Conservation (phyloP, 2,113 vertebrate genomes). For the Hippocampus guttulatus region DNA sequence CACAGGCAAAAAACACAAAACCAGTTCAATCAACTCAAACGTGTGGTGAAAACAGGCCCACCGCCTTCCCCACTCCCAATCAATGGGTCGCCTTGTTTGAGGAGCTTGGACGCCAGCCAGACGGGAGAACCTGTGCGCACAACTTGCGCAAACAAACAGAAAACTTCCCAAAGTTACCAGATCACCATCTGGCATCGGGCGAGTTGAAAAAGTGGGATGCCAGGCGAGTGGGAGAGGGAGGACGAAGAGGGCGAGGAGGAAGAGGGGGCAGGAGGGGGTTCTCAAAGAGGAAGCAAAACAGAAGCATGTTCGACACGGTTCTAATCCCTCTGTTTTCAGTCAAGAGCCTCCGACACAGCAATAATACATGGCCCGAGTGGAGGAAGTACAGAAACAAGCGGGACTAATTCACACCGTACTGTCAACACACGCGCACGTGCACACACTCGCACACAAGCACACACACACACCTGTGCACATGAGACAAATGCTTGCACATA, state of each 20-base stretch:
- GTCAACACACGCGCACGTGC: conserved; percentile 45
- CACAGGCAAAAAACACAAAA: conserved; percentile 30
- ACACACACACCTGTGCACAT: conserved; percentile 44
- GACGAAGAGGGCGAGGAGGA: background rate
- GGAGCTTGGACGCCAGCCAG: conserved; percentile 59
- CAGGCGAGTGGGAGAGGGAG: conserved; percentile 21
- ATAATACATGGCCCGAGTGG: conserved; percentile 46
- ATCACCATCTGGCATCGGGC: conserved; percentile 51
- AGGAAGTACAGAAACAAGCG: conserved; percentile 47
- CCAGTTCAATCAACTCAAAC: conserved; percentile 61
- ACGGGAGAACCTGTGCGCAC: conserved; percentile 54
- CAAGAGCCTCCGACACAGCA: conserved; percentile 50
- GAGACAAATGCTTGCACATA: conserved; percentile 17
- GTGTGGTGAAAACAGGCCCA: conserved; percentile 56
- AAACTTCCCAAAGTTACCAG: conserved; percentile 52
- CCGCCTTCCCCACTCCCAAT: conserved; percentile 42
- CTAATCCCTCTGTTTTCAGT: conserved; percentile 65
- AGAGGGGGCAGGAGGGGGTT: conserved; percentile 2
- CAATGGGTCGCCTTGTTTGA: conserved; percentile 67
- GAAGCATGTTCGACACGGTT: conserved; percentile 70
- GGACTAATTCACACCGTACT: conserved; percentile 58
- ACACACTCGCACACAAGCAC: conserved; percentile 31
- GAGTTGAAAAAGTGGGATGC: conserved; percentile 51
- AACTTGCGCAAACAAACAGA: conserved; percentile 60
- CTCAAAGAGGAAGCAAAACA: conserved; percentile 53